Conservation (phyloP, 2,113 vertebrate species). For the Zosterops hypoxanthus region DNA sequence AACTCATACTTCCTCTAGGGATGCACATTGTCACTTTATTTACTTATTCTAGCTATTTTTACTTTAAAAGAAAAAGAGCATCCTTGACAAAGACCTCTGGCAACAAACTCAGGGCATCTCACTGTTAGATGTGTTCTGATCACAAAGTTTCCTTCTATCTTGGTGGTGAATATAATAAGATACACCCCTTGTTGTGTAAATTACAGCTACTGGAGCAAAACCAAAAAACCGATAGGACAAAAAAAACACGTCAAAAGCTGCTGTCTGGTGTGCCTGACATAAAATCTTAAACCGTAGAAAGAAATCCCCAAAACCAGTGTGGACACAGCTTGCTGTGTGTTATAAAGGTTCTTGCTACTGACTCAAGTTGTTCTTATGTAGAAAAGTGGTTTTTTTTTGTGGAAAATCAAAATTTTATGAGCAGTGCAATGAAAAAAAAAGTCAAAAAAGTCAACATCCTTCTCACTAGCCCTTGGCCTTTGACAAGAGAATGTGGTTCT, state of each 20-base stretch:
- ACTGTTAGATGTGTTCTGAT: neutral
- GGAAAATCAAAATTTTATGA: neutral
- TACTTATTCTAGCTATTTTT: neutral
- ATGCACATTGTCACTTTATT: neutral
- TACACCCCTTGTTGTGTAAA: slow-evolving; percentile 19
- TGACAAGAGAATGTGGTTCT: neutral
- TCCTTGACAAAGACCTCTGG: slow-evolving; percentile 8
- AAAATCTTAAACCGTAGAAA: neutral
- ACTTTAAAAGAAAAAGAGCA: slow-evolving; percentile 6
- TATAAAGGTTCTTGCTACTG: neutral
- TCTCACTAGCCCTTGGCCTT: neutral
- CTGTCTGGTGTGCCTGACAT: neutral
- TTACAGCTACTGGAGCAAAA: slow-evolving; percentile 20
- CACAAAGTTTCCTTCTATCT: neutral
- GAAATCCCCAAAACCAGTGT: neutral
- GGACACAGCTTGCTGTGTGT: neutral
- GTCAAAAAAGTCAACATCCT: neutral
- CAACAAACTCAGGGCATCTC: slow-evolving; percentile 9
- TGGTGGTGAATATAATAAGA: slow-evolving; percentile 7
- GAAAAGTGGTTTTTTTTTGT: neutral
- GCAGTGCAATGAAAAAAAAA: neutral
- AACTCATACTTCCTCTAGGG: neutral
- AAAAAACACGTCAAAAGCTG: slow-evolving; percentile 4
- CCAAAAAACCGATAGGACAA: neutral
- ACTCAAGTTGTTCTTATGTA: neutral